Evolutionary conservation across 2,888 invertebrate genomes (phyloP).

Genomic region (Melanophora roralis): DNA sequence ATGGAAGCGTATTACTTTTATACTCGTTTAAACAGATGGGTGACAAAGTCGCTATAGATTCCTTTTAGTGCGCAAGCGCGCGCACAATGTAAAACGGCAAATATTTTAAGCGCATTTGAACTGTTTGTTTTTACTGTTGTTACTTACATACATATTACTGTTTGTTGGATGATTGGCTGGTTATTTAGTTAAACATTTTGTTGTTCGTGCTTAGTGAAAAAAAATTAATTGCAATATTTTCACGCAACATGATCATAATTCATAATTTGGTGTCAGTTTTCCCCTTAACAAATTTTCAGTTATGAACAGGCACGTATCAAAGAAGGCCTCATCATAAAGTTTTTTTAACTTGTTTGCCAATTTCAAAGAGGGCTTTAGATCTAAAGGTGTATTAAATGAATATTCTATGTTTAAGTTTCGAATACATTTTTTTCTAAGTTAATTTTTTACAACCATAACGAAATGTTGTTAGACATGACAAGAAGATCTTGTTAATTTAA

Average conservation of each 20-base stretch:
- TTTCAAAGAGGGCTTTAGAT: constrained; percentile 29
- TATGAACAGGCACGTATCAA: constrained; percentile 17
- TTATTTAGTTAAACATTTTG: neutral
- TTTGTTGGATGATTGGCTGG: constrained; percentile 27
- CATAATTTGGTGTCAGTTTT: constrained; percentile 53
- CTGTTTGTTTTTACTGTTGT: too few relatives aligned
- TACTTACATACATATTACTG: too few relatives aligned
- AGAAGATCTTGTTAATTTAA: constrained; percentile 63
- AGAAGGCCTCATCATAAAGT: neutral
- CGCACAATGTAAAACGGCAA: constrained; percentile 51
- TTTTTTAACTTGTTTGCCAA: neutral
- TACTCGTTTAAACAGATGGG: constrained; percentile 13
- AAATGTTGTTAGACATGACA: constrained; percentile 62
- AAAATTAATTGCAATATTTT: constrained; percentile 56
- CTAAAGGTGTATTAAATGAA: neutral
- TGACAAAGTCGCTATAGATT: neutral
- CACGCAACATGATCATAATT: constrained; percentile 63
- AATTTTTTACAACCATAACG: constrained; percentile 56
- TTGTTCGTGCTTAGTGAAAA: constrained; percentile 23
- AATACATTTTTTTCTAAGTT: constrained; percentile 26
- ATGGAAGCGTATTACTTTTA: constrained; percentile 5
- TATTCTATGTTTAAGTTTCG: neutral
- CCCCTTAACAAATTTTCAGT: constrained; percentile 24
- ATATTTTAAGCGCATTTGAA: constrained; percentile 55
- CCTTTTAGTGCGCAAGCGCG: neutral